Percentiles rank a stretch among this genome's conserved stretches.
Evolutionary conservation across 2,113 vertebrate genomes (phyloP).

Genomic region (Thamnaconus septentrionalis): DNA sequence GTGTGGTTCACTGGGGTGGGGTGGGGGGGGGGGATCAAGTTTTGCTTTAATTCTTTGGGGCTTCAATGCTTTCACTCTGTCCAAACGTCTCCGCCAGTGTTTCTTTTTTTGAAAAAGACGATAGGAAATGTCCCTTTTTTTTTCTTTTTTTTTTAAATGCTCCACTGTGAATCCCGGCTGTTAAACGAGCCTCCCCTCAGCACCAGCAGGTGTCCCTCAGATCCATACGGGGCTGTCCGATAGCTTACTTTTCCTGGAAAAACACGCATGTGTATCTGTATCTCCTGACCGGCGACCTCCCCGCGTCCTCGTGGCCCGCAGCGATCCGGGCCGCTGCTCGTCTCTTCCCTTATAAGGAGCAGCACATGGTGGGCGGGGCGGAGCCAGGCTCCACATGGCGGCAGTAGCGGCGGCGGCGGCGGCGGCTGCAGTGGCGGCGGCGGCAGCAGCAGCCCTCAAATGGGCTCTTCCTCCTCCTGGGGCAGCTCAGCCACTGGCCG

Average conservation of each 20-base stretch:
- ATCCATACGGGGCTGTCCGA: too few species aligned
- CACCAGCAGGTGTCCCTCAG: too few species aligned
- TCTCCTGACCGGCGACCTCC: too few species aligned
- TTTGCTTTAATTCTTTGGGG: neutral
- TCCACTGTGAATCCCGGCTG: conserved; percentile 50
- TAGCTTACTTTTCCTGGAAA: conserved; percentile 8
- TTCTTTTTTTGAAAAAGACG: conserved; percentile 29
- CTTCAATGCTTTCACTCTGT: neutral
- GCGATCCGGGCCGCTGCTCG: conserved; percentile 43
- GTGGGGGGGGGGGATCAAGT: conserved; percentile 3
- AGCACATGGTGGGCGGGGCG: conserved; percentile 45
- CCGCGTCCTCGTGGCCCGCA: neutral
- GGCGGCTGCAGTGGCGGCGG: conserved; percentile 49
- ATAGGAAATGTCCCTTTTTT: conserved; percentile 33
- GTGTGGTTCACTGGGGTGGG: conserved; percentile 25
- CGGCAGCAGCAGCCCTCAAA: conserved; percentile 51
- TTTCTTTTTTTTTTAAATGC: conserved; percentile 3
- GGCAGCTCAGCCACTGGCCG: conserved; percentile 26
- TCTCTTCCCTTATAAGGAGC: conserved; percentile 75
- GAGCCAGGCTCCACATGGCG: neutral
- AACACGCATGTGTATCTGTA: neutral
- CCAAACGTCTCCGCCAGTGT: neutral
- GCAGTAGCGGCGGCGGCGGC: neutral
- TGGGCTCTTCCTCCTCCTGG: conserved; percentile 52
- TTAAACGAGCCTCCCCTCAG: neutral